Percentiles rank a stretch among this genome's conserved stretches.
Conservation (phyloP, 2,113 vertebrate genomes). For the Alectura lathami region DNA sequence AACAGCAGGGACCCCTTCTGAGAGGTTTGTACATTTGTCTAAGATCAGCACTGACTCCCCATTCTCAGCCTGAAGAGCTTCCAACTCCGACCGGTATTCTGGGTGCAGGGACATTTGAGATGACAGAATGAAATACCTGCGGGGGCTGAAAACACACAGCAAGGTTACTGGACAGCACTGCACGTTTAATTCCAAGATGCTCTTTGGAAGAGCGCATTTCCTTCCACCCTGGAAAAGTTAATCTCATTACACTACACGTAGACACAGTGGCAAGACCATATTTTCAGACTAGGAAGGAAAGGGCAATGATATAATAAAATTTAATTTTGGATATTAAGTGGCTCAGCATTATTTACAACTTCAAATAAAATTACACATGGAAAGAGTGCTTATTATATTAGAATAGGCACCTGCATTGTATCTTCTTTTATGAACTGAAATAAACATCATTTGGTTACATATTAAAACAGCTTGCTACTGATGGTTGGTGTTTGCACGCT, state of each 20-base stretch:
- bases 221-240: neutral
- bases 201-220: neutral
- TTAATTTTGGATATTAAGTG: neutral
- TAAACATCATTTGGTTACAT: neutral
- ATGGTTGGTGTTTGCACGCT: neutral
- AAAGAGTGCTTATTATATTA: neutral
- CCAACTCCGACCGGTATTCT: constrained; percentile 89
- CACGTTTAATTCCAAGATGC: neutral
- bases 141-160: constrained; percentile 75
- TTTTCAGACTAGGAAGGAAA: neutral
- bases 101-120: constrained; percentile 90
- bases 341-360: neutral
- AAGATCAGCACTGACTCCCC: constrained; percentile 87
- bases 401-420: neutral
- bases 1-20: constrained; percentile 80
- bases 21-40: constrained; percentile 93
- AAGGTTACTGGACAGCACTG: neutral
- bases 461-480: neutral
- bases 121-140: constrained; percentile 90
- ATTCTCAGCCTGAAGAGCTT: constrained; percentile 89
- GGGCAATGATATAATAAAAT: neutral
- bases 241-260: neutral
- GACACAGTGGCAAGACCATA: neutral
- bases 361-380: neutral
- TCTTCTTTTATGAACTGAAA: neutral